Base-by-base conservation (phyloP, 2,797 vertebrate genomes). In the Pterois miles region DNA sequence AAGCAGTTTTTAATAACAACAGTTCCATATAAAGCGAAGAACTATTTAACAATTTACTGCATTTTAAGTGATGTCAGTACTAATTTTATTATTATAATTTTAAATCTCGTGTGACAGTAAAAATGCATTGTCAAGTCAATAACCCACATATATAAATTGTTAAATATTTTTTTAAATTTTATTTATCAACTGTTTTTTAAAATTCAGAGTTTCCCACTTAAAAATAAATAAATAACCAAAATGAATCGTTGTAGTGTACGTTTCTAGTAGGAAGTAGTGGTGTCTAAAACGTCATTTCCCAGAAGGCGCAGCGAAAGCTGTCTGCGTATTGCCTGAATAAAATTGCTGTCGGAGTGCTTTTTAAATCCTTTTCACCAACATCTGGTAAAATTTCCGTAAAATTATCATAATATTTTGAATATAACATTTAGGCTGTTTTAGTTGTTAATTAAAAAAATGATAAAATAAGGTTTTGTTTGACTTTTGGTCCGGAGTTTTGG, bases 271-370 rank as follows among this genome's bases (percentile, higher is more conserved):
- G 10, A 5, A 8, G 12, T 2, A 22, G 11, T 25, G 4, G 16
- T 1, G 6, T 14, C 5, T 11, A 13, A 67, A 86, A 90, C 90
- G 68, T 63, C 86, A 84, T 69, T 77, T 72, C 83, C 91, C 88
- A 80, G 18, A 88, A 84, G 46, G 29, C 48, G 2, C 1, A 1
- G 3, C 3, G 5, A 20, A 18, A 43, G 59, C 5, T 57, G 74
- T 40, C 77, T 6, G 8, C 1, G 0, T 2, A 2, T 8, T 50
- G 92, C 93, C 92, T 83, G 90, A 65, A 11, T 54, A 43, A 6
- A 88, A 91, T 18, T n/a, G 1, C n/a, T 2, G 3, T 56, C 0
- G 0, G 0, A 0, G 2, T 13, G 0, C 2, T 50, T 76, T 79
- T 68, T 6, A n/a, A 23, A 5, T 5, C 0, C 0, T 57, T 31